Conservation (phyloP, 1,140 invertebrate genomes). For the Neodiprion lecontei region DNA sequence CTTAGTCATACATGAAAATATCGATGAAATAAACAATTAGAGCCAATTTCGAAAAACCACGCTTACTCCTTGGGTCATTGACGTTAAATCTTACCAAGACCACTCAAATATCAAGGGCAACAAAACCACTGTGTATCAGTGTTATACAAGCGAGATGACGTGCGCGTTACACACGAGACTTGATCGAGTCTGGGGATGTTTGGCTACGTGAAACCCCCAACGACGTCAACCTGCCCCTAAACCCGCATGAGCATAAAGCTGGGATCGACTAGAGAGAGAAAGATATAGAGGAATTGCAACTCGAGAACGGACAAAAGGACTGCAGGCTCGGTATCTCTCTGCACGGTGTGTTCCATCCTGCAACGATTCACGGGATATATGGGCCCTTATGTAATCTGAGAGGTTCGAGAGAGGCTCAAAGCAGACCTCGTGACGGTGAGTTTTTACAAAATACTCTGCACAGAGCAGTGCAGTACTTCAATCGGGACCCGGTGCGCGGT, state of each 20-base stretch:
- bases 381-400: background rate
- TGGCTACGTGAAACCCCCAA: background rate
- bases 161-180: no score
- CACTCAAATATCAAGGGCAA: no score
- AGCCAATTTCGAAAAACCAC: no score
- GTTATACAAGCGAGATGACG: no score
- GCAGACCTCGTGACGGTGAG: background rate
- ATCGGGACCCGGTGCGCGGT: background rate
- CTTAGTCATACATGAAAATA: no score
- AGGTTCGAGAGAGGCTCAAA: background rate
- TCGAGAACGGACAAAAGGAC: slow-evolving; percentile 4
- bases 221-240: background rate
- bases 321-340: background rate
- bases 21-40: no score
- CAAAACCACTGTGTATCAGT: no score
- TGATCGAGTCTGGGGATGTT: no score
- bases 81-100: no score
- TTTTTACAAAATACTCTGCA: slow-evolving; percentile 5
- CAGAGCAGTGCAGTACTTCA: background rate
- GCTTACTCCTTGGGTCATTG: no score
- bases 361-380: background rate
- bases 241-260: background rate
- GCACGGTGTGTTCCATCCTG: background rate
- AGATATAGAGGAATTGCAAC: background rate
- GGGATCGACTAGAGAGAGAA: background rate